Percentiles rank a stretch among this genome's conserved stretches.
Conservation (phyloP, 2,797 vertebrate genomes). For the Streptopelia turtur region DNA sequence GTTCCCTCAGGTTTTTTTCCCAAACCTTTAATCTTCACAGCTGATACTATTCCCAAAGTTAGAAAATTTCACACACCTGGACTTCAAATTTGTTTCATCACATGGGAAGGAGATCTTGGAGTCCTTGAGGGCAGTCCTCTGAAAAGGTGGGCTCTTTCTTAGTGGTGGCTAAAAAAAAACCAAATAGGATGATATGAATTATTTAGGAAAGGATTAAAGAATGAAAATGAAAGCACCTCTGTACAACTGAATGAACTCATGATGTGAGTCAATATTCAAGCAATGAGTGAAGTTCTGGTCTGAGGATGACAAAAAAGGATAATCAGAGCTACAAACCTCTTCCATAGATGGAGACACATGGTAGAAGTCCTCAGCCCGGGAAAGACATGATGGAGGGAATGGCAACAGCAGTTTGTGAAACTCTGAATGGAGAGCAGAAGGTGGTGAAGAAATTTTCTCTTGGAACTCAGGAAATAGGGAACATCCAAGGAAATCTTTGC, state of each 20-base stretch:
- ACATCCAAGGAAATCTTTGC: not conserved
- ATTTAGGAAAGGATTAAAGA: not conserved
- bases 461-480: not conserved
- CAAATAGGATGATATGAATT: not conserved
- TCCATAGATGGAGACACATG: accelerated
- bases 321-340: not conserved
- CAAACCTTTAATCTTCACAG: not conserved
- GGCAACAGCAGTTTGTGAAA: not conserved
- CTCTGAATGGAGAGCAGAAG: not conserved
- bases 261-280: not conserved
- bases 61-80: not conserved
- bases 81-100: not conserved
- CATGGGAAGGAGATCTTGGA: not conserved
- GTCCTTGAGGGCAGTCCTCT: not conserved
- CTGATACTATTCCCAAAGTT: not conserved
- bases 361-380: not conserved
- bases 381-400: not conserved
- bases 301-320: not conserved
- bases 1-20: not conserved
- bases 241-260: not conserved
- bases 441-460: not conserved
- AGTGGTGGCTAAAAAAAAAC: not conserved
- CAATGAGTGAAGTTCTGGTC: not conserved
- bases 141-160: not conserved
- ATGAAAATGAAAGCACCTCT: not conserved